Base-by-base conservation (phyloP, 2,888 invertebrate genomes). In the Tuberolachnus salignus region DNA sequence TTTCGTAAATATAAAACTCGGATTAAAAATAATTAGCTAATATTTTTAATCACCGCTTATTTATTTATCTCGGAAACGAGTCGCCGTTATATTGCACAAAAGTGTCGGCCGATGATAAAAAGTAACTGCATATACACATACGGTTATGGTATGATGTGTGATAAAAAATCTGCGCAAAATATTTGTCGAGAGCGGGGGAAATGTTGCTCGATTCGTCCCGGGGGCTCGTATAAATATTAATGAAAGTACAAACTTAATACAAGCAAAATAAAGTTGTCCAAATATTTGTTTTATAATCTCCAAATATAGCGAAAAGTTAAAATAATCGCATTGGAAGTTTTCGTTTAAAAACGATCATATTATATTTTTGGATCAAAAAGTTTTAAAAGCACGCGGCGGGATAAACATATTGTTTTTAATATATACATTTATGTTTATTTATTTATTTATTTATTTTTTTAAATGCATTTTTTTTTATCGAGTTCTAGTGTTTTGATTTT, bases 251-350 rank as follows among this genome's bases (percentile, higher is more conserved):
- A 72, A 73, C 73, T 73, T 63, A 42, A 42, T 34, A 53, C 16
- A 73, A 69, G 19, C 4, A 34, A 34, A n/a, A n/a, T n/a, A n/a
- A 44, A 73, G 73, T 73, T 63, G 61, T 16, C 16, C 63, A 72
- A 61, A 63, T 73, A 53, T 51, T 63, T 73, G 59, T 73, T 63
- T 53, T 42, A 23, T 63, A 73, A 63, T 59, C 16, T 63, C 51
- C 51, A 26, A 71, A 59, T 46, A 10, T 26, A 1, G 19, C 6
- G 16, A n/a, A 73, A 23, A 63, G 21, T 53, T 42, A 73, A 63
- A 73, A 73, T 73, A 73, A 73, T 63, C 51, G 51, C 51, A 51
- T 51, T 3, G 51, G 51, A 73, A 63, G 63, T 73, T 73, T 53
- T 14, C 51, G 16, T 51, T 73, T 23, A 14, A 63, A 72, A 61